Evolutionary conservation across 2,888 invertebrate genomes (phyloP).

Genomic region (Strigamia crassipes): DNA sequence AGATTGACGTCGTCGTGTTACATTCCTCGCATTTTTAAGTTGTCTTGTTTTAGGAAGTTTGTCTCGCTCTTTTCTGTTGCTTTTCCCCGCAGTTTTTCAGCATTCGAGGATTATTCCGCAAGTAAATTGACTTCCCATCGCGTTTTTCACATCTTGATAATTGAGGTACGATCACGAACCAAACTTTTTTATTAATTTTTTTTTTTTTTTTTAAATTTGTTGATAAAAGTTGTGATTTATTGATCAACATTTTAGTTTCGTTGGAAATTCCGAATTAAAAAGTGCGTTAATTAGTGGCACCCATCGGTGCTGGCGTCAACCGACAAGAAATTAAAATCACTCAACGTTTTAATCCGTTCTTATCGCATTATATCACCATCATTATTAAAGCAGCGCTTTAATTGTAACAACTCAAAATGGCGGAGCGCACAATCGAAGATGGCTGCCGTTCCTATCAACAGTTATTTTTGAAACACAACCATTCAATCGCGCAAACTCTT

Average conservation of each 20-base stretch:
- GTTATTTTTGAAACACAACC: background rate
- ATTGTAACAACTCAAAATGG: conserved; percentile 18
- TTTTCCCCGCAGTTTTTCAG: background rate
- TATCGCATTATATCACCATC: background rate
- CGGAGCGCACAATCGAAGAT: background rate
- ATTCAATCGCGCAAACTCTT: background rate
- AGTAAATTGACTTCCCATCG: background rate
- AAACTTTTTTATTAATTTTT: background rate
- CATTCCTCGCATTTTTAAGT: conserved; percentile 35
- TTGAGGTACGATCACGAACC: background rate
- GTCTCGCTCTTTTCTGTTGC: background rate
- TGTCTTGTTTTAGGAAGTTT: conserved; percentile 20
- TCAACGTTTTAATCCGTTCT: background rate
- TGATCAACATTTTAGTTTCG: too few species aligned
- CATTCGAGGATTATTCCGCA: background rate
- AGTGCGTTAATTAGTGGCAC: background rate
- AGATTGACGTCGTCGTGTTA: conserved; percentile 22
- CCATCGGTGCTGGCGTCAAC: background rate
- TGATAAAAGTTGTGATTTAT: too few species aligned
- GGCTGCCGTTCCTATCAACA: background rate
- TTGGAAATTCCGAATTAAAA: background rate
- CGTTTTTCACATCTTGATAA: background rate
- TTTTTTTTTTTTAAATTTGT: too few species aligned
- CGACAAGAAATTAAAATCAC: background rate
- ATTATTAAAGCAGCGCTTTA: conserved; percentile 19